Evolutionary conservation across 2,113 vertebrate genomes (phyloP).

Genomic region (Speoplatyrhinus poulsoni): DNA sequence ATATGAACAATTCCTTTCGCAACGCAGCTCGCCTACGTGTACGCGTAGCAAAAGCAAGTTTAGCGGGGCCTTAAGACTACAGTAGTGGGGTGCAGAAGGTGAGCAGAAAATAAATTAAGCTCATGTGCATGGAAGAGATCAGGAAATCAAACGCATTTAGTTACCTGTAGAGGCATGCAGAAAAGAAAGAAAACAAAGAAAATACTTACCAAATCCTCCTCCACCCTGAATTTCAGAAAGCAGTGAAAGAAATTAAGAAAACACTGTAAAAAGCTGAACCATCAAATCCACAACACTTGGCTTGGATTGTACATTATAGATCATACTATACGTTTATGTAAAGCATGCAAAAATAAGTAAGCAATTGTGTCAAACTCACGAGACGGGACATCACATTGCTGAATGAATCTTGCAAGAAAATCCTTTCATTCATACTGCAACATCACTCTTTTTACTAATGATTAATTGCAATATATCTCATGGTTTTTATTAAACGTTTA

Average conservation of each 20-base stretch:
- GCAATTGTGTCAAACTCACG: too few species aligned
- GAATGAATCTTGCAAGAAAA: too few species aligned
- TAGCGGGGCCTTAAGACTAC: not conserved
- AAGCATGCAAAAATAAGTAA: too few species aligned
- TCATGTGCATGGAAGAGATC: not conserved
- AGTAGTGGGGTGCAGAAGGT: constrained; percentile 2
- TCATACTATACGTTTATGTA: too few species aligned
- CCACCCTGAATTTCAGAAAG: constrained; percentile 79
- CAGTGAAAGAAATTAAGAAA: constrained; percentile 25
- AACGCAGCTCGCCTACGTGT: too few species aligned
- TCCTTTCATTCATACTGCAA: too few species aligned
- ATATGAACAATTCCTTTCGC: not conserved
- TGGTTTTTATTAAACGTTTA: too few species aligned
- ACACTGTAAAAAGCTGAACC: not conserved
- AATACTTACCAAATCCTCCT: constrained; percentile 93
- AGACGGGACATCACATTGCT: too few species aligned
- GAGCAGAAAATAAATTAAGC: constrained; percentile 8
- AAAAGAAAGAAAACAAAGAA: constrained; percentile 18
- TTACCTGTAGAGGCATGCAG: constrained; percentile 7
- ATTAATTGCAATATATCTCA: too few species aligned
- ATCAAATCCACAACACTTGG: not conserved
- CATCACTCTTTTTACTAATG: too few species aligned
- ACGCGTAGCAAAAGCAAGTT: constrained; percentile 11
- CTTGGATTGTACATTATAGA: too few species aligned
- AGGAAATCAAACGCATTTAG: not conserved